phyloP scores from a whole-genome alignment of 2,797 vertebrate genomes.

The Etheostoma nigrum region DNA sequence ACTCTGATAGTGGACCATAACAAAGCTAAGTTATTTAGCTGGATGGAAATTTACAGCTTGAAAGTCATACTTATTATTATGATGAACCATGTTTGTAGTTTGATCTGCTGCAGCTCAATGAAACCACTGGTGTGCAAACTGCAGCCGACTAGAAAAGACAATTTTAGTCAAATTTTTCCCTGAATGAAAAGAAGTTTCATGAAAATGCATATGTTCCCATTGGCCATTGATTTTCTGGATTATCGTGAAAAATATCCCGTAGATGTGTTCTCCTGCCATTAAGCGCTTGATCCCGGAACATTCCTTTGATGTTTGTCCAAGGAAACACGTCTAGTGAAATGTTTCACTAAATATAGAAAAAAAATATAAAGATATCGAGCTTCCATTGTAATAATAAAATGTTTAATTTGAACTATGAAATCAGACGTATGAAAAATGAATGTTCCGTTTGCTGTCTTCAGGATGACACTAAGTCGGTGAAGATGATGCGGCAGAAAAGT shows the following conservation, averaged over 20 bases:
- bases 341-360: too few species aligned
- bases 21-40: background rate
- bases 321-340: background rate
- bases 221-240: too few species aligned
- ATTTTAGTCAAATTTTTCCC: background rate
- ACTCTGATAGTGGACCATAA: background rate
- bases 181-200: too few species aligned
- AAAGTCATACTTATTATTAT: background rate
- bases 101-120: background rate
- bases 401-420: background rate
- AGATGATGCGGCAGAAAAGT: conserved; percentile 87
- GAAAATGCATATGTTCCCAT: too few species aligned
- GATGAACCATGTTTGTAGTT: background rate
- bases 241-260: too few species aligned
- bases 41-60: background rate
- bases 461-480: conserved; percentile 84
- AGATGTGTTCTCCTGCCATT: too few species aligned
- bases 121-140: background rate
- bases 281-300: background rate
- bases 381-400: background rate
- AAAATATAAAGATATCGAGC: background rate
- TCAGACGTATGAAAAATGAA: background rate
- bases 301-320: background rate
- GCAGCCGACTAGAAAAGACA: background rate
- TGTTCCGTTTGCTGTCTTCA: conserved; percentile 50